These are phyloP conservation scores for Nematopogon swammerdamellus DNA, from an alignment of 2,888 invertebrate genomes.

Conservation along the genomic window DNA sequence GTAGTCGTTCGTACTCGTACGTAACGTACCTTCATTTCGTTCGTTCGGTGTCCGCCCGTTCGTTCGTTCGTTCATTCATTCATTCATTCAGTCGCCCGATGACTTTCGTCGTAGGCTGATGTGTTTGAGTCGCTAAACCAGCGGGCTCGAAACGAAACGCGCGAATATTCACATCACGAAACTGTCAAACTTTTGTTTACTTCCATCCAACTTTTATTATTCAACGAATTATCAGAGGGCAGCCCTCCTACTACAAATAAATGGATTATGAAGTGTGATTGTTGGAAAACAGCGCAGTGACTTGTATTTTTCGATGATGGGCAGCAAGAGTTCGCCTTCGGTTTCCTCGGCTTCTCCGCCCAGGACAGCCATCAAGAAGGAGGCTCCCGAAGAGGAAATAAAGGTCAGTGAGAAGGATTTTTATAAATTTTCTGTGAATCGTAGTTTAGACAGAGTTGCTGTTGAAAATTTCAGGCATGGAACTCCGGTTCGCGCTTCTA, in stretches of 20 bases:
- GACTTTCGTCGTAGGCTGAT: not conserved
- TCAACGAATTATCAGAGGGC: no score
- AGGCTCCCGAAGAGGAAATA: slow-evolving; percentile 70
- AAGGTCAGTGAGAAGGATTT: slow-evolving; percentile 54
- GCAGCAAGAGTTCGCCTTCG: slow-evolving; percentile 43
- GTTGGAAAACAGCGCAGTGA: not conserved
- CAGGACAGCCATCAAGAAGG: slow-evolving; percentile 60
- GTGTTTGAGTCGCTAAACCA: not conserved
- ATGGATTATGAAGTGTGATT: not conserved
- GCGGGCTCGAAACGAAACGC: not conserved
- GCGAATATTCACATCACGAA: not conserved
- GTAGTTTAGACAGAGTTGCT: no score
- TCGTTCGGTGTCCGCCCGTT: no score
- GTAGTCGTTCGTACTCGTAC: no score
- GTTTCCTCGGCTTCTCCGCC: slow-evolving; percentile 32
- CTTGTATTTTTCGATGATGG: slow-evolving; percentile 28
- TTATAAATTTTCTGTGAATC: no score
- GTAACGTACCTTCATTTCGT: not conserved
- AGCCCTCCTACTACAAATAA: no score
- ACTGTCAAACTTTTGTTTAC: not conserved
- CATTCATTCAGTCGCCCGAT: not conserved
- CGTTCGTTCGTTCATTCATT: no score
- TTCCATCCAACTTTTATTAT: not conserved
- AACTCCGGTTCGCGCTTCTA: not conserved
- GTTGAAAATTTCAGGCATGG: no score